Evolutionary conservation across 2,113 vertebrate species (phyloP).

Genomic region (Nycticebus coucang): DNA sequence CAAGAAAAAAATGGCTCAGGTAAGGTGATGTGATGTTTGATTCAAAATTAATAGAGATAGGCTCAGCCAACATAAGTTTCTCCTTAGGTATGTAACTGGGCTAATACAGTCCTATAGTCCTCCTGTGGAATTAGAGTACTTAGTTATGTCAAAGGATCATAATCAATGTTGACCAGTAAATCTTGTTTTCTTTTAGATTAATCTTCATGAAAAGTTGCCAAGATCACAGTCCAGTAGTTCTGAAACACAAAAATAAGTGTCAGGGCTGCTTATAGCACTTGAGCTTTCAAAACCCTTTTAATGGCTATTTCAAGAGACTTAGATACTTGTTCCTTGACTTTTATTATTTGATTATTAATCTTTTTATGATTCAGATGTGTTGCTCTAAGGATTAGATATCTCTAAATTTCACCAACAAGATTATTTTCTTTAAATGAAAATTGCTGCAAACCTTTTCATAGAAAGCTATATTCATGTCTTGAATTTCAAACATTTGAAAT

Average conservation of each 20-base stretch:
- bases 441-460: conserved; percentile 72
- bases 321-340: conserved; percentile 75
- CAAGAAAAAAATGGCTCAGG: conserved; percentile 67
- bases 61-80: conserved; percentile 36
- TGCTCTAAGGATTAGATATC: conserved; percentile 73
- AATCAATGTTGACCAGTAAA: conserved; percentile 48
- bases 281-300: conserved; percentile 73
- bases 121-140: conserved; percentile 20
- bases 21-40: conserved; percentile 37
- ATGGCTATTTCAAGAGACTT: conserved; percentile 66
- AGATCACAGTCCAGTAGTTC: conserved; percentile 43
- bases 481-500: conserved; percentile 78
- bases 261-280: conserved; percentile 57
- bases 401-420: conserved; percentile 68
- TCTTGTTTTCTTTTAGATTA: conserved; percentile 69
- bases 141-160: conserved; percentile 39
- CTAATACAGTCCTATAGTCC: not conserved
- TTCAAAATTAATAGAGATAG: conserved; percentile 52
- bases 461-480: conserved; percentile 70
- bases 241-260: conserved; percentile 66
- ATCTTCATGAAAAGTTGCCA: conserved; percentile 70
- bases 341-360: conserved; percentile 75
- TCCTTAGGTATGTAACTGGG: conserved; percentile 20
- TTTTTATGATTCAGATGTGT: conserved; percentile 74
- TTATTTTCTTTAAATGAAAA: conserved; percentile 79